Evolutionary conservation across 2,888 invertebrate genomes (phyloP), one percentile per base, ranked within the genome.

Genomic region (Tuberolachnus salignus): DNA sequence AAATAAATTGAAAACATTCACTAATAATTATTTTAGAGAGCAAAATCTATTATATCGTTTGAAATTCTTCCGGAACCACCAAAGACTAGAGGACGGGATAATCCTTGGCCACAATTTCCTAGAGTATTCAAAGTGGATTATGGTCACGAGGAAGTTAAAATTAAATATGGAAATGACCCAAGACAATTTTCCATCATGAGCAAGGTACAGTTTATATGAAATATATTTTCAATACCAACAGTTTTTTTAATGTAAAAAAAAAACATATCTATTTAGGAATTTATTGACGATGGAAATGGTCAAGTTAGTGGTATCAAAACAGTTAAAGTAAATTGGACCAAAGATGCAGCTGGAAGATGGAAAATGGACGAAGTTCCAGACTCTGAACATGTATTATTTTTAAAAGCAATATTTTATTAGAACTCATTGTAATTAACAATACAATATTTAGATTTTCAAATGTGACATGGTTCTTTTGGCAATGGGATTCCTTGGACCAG

Each of bases 41-140:
- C 98, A 55, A 92, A 91, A 84, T 90, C 91, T 4, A 95, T 99
- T 84, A 95, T 94, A 0, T 94, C 97, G 0, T 99, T 99, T 87
- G 99, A 99, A 88, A 99, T 99, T 84, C 88, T 99, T 71, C 98
- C 98, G 0, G 92, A 94, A 84, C 98, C 98, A 19, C 94, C 95
- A 74, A 88, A 88, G 3, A 88, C 88, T 42, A 89, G 99, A 51
- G 92, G 92, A 16, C 88, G 88, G 19, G 96, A 96, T 86, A 99
- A 99, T 87, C 98, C 98, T 0, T 99, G 99, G 99, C 99, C 98
- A 3, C 96, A 98, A 85, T 99, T 95, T 92, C 98, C 98, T 0
- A 89, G 94, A 84, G 93, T 97, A 34, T 98, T 98, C 89, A 92
- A 93, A 83, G 93, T 98, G 34, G 99, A 99, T 86, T 99, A 99